Conservation (phyloP, 2,113 vertebrate genomes). For the Menidia beryllina region DNA sequence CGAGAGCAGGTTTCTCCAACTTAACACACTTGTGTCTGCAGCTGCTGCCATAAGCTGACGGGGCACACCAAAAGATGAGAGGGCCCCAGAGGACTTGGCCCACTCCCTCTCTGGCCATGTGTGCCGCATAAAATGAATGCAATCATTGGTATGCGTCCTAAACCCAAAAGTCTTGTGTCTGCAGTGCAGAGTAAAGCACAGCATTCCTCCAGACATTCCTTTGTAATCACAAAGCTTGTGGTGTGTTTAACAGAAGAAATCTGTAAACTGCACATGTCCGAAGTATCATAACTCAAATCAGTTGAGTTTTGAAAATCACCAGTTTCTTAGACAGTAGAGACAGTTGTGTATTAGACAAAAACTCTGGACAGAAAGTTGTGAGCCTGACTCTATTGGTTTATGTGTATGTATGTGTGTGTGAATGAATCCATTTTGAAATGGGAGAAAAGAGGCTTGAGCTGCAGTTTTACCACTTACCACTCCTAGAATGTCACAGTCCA, state of each 20-base stretch:
- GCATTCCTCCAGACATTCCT: slow-evolving; percentile 65
- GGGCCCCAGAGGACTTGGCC: slow-evolving; percentile 55
- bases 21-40: slow-evolving; percentile 76
- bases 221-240: slow-evolving; percentile 42
- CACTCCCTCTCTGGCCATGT: slow-evolving; percentile 37
- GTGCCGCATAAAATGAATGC: slow-evolving; percentile 68
- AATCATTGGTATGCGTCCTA: slow-evolving; percentile 72
- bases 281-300: slow-evolving; percentile 23
- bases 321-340: slow-evolving; percentile 23
- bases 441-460: slow-evolving; percentile 19
- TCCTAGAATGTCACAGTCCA: slow-evolving; percentile 43
- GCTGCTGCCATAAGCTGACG: slow-evolving; percentile 73
- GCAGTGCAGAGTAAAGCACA: slow-evolving; percentile 51
- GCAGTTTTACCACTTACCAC: slow-evolving; percentile 24
- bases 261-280: slow-evolving; percentile 20
- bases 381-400: neutral
- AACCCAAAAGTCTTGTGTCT: slow-evolving; percentile 60
- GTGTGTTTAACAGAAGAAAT: slow-evolving; percentile 3
- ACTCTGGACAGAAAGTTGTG: slow-evolving; percentile 21
- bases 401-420: neutral
- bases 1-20: slow-evolving; percentile 69
- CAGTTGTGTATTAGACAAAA: slow-evolving; percentile 39
- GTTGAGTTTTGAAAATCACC: slow-evolving; percentile 14
- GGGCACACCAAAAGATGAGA: slow-evolving; percentile 54
- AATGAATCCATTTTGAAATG: slow-evolving; percentile 42